These are phyloP conservation scores for Meiosimyza platycephala DNA, from an alignment of 2,888 invertebrate genomes.

Conservation along the genomic window DNA sequence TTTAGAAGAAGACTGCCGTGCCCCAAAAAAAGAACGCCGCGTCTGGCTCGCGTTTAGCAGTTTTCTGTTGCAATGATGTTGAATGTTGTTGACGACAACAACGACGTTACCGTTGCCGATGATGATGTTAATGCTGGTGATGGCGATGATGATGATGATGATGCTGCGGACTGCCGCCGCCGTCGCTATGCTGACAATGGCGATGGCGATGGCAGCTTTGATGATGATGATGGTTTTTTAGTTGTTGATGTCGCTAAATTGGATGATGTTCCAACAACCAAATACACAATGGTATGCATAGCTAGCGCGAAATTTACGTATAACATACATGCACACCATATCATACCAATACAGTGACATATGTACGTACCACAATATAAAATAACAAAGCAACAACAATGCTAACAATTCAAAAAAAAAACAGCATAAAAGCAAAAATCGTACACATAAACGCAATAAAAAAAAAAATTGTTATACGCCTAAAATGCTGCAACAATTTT, in stretches of 20 bases:
- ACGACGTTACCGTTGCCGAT: constrained; percentile 44
- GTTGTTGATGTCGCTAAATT: constrained; percentile 35
- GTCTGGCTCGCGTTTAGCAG: constrained; percentile 66
- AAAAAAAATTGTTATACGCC: constrained; percentile 54
- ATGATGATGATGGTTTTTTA: constrained; percentile 19
- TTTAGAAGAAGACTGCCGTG: constrained; percentile 46
- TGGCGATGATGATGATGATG: constrained; percentile 32
- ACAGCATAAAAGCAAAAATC: constrained; percentile 21
- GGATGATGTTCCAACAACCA: constrained; percentile 16
- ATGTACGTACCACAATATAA: constrained; percentile 38
- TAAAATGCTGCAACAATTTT: constrained; percentile 47
- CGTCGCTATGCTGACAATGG: not conserved
- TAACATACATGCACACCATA: constrained; percentile 28
- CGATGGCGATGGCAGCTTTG: not conserved
- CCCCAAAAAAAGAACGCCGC: constrained; percentile 64
- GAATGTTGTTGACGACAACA: constrained; percentile 58
- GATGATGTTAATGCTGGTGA: constrained; percentile 30
- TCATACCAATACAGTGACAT: constrained; percentile 41
- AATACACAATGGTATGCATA: constrained; percentile 20
- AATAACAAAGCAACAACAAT: constrained; percentile 31
- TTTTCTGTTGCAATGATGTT: constrained; percentile 64
- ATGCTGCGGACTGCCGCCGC: not conserved
- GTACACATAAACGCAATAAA: constrained; percentile 41
- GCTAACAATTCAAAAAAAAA: constrained; percentile 40
- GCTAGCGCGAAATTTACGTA: constrained; percentile 19